Base-by-base conservation (phyloP, 2,888 invertebrate species). In the Pegoplata infirma region DNA sequence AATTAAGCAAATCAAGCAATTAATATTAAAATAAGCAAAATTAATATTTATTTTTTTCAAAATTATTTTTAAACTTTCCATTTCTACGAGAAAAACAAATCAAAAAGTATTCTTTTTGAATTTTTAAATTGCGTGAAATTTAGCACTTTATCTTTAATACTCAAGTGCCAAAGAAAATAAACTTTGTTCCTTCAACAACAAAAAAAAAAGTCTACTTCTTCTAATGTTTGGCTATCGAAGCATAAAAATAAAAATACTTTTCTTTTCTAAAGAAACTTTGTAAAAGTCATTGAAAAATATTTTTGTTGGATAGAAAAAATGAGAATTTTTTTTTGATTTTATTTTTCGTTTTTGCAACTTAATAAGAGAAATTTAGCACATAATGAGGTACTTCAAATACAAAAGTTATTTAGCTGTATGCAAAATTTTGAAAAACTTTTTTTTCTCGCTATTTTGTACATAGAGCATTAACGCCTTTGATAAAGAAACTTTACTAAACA, bases 351-450 rank as follows among this genome's bases (percentile, higher is more conserved):
- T 55, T 51, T 64, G 76, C 61, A 75, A 69, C 74, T 74, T 61
- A 67, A 61, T 71, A 71, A 74, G 44, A 69, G 64, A 72, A 78
- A 73, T 74, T 64, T 66, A 69, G 64, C 73, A 69, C 58, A 74
- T 78, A 78, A 78, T 78, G 61, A 69, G 71, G 67, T 66, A 75
- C 79, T 71, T 79, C 23, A 79, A 69, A 74, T 49, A 74, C 75
- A 71, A 75, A 75, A 79, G 75, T 67, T 75, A 63, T 75, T 69
- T 53, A 51, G 59, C 14, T 69, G 59, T 66, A 74, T 74, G 78
- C 78, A 74, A 66, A 64, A 74, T 28, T 17, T 49, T 58, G 21
- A 53, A 64, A 25, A 78, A 69, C 59, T 49, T n/a, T n/a, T 69
- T 74, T 36, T 49, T 51, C 56, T 49, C 58, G n/a, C 23, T 44